Percentiles rank a stretch among this genome's conserved stretches.
Conservation (phyloP, 2,888 invertebrate genomes). For the Uropetala carovei region DNA sequence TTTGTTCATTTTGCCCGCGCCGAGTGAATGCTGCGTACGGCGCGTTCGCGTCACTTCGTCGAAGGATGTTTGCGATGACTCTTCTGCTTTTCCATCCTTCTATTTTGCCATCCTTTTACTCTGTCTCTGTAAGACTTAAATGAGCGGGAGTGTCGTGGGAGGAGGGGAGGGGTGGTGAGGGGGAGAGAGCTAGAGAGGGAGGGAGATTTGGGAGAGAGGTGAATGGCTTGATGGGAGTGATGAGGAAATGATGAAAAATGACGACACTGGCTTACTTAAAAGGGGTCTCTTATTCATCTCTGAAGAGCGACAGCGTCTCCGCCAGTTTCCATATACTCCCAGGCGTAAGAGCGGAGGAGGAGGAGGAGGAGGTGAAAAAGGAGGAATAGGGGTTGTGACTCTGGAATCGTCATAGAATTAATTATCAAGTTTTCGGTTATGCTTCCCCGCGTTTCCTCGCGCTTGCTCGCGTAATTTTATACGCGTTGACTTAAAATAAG, state of each 20-base stretch:
- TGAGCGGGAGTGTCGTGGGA: not conserved
- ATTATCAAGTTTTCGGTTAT: slow-evolving; percentile 21
- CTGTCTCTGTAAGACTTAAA: not conserved
- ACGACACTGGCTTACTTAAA: slow-evolving; percentile 61
- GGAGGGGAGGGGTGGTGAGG: not conserved
- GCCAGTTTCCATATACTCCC: not conserved
- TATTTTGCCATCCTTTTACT: too few species aligned
- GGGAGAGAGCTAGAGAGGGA: not conserved
- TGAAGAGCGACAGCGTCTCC: slow-evolving; percentile 4
- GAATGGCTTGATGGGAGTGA: slow-evolving; percentile 15
- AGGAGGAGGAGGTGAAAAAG: not conserved
- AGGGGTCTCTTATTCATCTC: slow-evolving; percentile 39
- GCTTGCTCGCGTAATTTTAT: not conserved
- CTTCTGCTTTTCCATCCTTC: not conserved
- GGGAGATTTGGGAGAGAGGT: not conserved
- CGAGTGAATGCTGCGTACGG: not conserved
- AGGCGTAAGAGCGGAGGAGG: not conserved
- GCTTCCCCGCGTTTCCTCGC: not conserved
- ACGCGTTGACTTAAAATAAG: not conserved
- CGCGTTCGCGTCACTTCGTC: not conserved
- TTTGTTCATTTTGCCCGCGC: too few species aligned
- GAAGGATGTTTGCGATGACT: not conserved
- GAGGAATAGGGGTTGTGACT: not conserved
- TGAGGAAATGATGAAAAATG: slow-evolving; percentile 63
- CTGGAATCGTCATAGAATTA: slow-evolving; percentile 52